phyloP scores from a whole-genome alignment of 2,888 invertebrate genomes.

The Hypomecis atomaria region DNA sequence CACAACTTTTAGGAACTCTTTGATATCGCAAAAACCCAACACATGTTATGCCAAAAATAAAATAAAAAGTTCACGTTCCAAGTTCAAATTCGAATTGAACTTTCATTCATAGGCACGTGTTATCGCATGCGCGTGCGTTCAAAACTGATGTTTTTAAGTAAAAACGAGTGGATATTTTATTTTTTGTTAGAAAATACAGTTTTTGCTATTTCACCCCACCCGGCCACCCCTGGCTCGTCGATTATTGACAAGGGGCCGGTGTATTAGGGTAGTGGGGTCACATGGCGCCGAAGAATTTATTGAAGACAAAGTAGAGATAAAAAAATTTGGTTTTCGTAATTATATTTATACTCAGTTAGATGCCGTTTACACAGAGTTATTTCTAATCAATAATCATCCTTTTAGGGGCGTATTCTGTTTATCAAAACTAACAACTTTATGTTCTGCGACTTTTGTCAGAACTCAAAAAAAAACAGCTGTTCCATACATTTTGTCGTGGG shows the following conservation, averaged over 20 bases:
- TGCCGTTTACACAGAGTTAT: no score
- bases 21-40: background rate
- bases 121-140: conserved; percentile 71
- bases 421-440: no score
- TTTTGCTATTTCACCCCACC: conserved; percentile 72
- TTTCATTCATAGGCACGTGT: conserved; percentile 66
- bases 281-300: conserved; percentile 51
- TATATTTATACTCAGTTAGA: no score
- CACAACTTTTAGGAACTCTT: background rate
- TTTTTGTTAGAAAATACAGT: conserved; percentile 72
- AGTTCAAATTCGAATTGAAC: conserved; percentile 26
- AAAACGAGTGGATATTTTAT: conserved; percentile 76
- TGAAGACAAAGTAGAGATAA: background rate
- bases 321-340: background rate
- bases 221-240: conserved; percentile 63
- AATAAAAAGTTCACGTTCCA: conserved; percentile 22
- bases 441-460: no score
- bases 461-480: no score
- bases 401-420: no score
- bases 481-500: no score
- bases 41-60: no score
- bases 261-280: conserved; percentile 65
- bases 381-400: no score
- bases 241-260: conserved; percentile 78
- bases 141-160: conserved; percentile 81